These are phyloP conservation scores for Pica pica DNA, from an alignment of 2,113 vertebrate species.

Conservation along the genomic window DNA sequence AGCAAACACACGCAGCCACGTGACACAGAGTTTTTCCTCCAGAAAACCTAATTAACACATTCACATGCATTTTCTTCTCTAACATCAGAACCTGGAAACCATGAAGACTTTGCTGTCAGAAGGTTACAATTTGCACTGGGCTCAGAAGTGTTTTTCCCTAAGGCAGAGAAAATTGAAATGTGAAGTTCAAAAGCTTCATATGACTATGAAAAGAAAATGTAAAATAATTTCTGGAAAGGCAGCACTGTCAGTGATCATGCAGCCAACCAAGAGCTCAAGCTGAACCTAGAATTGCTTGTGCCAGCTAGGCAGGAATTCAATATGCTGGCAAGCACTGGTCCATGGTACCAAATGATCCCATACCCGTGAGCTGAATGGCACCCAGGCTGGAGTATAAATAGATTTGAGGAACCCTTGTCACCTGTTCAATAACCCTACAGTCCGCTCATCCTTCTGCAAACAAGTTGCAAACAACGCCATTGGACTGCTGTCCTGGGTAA, in stretches of 20 bases:
- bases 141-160: not conserved
- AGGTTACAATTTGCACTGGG: not conserved
- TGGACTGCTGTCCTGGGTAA: not conserved
- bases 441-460: not conserved
- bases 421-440: not conserved
- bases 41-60: not conserved
- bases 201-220: not conserved
- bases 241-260: not conserved
- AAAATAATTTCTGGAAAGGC: not conserved
- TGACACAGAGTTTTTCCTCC: not conserved
- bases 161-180: not conserved
- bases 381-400: not conserved
- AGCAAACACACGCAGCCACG: accelerated
- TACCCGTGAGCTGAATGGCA: not conserved
- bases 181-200: not conserved
- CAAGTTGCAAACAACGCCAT: not conserved
- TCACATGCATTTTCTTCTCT: not conserved
- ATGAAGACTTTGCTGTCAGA: not conserved
- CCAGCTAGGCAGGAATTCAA: not conserved
- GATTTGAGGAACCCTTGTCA: not conserved
- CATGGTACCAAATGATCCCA: not conserved
- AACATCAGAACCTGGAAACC: not conserved
- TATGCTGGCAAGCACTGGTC: not conserved
- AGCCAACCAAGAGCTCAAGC: not conserved
- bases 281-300: not conserved